Evolutionary conservation across 2,888 invertebrate species (phyloP).

Genomic region (Scaptodrosophila latifasciaeformis): DNA sequence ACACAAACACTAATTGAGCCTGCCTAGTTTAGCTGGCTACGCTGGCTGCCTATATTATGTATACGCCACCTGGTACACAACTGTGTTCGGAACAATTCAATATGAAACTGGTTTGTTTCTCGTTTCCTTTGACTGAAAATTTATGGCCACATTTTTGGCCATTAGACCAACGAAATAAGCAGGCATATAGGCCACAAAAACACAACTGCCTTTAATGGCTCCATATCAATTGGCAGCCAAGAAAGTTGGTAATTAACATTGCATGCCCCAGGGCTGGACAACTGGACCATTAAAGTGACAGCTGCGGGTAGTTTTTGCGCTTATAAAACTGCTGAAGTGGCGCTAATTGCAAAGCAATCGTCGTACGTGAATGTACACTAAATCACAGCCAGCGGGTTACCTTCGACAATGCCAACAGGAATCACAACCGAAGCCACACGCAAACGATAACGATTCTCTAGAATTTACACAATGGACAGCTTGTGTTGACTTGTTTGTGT

Average conservation of each 20-base stretch:
- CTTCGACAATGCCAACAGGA: neutral
- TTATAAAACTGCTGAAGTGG: conserved; percentile 54
- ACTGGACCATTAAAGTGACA: conserved; percentile 23
- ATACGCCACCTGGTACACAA: conserved; percentile 46
- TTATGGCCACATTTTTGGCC: conserved; percentile 39
- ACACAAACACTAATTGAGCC: conserved; percentile 22
- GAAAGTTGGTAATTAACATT: conserved; percentile 32
- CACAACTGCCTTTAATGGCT: conserved; percentile 44
- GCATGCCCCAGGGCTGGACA: conserved; percentile 10
- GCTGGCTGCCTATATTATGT: conserved; percentile 33
- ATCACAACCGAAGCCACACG: conserved; percentile 21
- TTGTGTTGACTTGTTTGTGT: too few relatives aligned
- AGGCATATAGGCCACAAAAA: conserved; percentile 10
- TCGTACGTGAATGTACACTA: conserved; percentile 45
- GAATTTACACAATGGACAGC: conserved; percentile 17
- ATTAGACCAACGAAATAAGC: conserved; percentile 18
- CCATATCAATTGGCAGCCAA: conserved; percentile 30
- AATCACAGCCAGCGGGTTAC: conserved; percentile 41
- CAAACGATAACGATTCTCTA: conserved; percentile 7
- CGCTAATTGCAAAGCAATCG: conserved; percentile 65
- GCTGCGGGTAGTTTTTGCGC: neutral
- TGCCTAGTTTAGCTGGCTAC: too few relatives aligned
- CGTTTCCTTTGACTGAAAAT: conserved; percentile 23
- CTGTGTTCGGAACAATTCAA: too few relatives aligned
- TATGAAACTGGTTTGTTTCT: too few relatives aligned